phyloP scores from a whole-genome alignment of 1,140 invertebrate genomes.

The Drosophila ficusphila region DNA sequence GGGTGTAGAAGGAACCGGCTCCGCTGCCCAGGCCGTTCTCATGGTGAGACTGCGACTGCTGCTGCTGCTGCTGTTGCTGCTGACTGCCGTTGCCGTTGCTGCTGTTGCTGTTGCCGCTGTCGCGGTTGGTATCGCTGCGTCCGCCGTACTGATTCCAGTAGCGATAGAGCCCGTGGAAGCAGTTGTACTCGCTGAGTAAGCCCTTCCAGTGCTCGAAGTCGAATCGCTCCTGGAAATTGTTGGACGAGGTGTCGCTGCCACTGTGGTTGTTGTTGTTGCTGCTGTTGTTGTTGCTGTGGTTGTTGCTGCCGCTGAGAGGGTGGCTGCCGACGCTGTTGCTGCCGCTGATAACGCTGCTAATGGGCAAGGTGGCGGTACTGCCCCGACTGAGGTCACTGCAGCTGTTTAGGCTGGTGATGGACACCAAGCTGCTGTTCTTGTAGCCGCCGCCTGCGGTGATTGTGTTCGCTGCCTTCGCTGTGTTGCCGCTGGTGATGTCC shows the following conservation, averaged over 20 bases:
- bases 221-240: conserved; percentile 79
- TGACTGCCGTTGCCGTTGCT: conserved; percentile 12
- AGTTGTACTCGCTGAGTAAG: conserved; percentile 74
- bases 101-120: background rate
- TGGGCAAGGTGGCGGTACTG: conserved; percentile 57
- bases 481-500: conserved; percentile 21
- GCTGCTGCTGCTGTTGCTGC: conserved; percentile 10
- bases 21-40: conserved; percentile 55
- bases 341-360: conserved; percentile 26
- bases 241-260: conserved; percentile 75
- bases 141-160: conserved; percentile 71
- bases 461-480: conserved; percentile 13
- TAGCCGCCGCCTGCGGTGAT: too few relatives aligned
- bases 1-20: conserved; percentile 72
- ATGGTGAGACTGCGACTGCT: conserved; percentile 37
- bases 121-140: conserved; percentile 16
- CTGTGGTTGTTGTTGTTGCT: conserved; percentile 23
- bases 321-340: conserved; percentile 8
- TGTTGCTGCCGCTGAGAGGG: background rate
- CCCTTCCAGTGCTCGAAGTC: conserved; percentile 79
- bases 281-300: conserved; percentile 19
- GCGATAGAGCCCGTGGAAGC: conserved; percentile 75
- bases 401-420: conserved; percentile 67
- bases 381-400: conserved; percentile 58
- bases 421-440: conserved; percentile 67